Conservation (phyloP, 2,888 invertebrate species). For the Gryllus longicercus region DNA sequence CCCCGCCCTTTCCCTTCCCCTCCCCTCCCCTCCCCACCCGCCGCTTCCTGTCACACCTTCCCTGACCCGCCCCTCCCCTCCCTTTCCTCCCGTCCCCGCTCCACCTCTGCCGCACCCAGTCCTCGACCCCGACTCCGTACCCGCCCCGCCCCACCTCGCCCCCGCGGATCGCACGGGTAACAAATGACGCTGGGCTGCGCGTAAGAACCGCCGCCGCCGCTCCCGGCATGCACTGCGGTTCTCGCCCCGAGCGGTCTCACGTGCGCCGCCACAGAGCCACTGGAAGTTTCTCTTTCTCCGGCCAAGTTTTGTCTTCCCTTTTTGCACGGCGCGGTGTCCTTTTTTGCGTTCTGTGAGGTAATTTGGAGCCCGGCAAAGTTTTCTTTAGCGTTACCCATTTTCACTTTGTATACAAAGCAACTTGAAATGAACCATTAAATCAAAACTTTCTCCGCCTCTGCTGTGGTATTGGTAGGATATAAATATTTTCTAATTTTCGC, state of each 20-base stretch:
- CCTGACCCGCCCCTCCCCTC: too few species aligned
- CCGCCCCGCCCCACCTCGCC: not conserved
- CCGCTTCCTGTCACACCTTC: too few species aligned
- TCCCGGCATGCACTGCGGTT: conserved; percentile 1
- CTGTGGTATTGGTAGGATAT: not conserved
- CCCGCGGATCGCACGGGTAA: not conserved
- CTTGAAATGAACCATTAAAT: conserved; percentile 8
- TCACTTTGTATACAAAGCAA: conserved; percentile 17
- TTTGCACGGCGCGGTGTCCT: not conserved
- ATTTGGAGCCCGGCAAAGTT: conserved; percentile 4
- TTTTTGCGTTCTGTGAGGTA: conserved; percentile 7
- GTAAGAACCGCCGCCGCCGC: not conserved
- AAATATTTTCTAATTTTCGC: not conserved
- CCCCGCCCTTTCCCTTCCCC: too few species aligned
- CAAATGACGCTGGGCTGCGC: not conserved
- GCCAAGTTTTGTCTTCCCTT: conserved; percentile 17
- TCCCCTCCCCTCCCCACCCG: too few species aligned
- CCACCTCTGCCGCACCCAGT: too few species aligned
- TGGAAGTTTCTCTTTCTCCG: not conserved
- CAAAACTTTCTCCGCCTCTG: not conserved
- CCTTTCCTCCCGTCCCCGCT: too few species aligned
- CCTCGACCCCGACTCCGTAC: too few species aligned
- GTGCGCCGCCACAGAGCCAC: not conserved
- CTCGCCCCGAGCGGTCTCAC: not conserved
- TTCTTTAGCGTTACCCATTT: not conserved